Conservation (phyloP, 2,888 invertebrate species). For the Bimastos eiseni region DNA sequence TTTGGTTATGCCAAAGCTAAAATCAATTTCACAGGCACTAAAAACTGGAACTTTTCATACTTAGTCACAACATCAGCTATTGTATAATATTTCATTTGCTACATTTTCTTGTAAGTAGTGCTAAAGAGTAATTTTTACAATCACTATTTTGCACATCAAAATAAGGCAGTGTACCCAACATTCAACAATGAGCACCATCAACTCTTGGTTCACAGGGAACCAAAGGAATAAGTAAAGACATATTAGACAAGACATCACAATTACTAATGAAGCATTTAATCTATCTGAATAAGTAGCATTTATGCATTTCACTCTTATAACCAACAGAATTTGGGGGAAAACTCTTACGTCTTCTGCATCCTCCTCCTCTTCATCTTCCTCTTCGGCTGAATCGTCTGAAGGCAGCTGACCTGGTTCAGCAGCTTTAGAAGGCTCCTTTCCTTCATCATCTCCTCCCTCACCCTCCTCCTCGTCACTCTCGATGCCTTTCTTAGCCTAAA, state of each 20-base stretch:
- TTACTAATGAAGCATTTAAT: neutral
- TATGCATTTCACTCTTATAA: neutral
- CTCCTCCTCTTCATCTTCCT: conserved; percentile 59
- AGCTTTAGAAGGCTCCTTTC: conserved; percentile 47
- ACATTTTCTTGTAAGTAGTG: neutral
- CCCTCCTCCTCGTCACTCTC: conserved; percentile 67
- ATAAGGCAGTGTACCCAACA: neutral
- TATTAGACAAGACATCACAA: neutral
- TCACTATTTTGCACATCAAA: neutral
- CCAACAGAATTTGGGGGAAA: neutral
- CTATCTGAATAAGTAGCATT: neutral
- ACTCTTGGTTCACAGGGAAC: neutral
- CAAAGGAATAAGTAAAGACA: neutral
- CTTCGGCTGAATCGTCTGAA: conserved; percentile 29
- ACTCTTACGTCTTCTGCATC: conserved; percentile 29
- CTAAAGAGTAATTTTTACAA: neutral
- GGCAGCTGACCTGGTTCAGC: conserved; percentile 23
- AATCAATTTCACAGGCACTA: neutral
- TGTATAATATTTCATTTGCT: neutral
- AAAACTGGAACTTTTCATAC: neutral
- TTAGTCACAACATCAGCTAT: neutral
- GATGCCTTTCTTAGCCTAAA: conserved; percentile 62
- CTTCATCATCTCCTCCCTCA: conserved; percentile 62
- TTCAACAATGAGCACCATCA: neutral
- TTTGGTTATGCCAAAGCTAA: neutral